Evolutionary conservation across 2,888 invertebrate species (phyloP).

Genomic region (Hirtodrosophila trivittata): DNA sequence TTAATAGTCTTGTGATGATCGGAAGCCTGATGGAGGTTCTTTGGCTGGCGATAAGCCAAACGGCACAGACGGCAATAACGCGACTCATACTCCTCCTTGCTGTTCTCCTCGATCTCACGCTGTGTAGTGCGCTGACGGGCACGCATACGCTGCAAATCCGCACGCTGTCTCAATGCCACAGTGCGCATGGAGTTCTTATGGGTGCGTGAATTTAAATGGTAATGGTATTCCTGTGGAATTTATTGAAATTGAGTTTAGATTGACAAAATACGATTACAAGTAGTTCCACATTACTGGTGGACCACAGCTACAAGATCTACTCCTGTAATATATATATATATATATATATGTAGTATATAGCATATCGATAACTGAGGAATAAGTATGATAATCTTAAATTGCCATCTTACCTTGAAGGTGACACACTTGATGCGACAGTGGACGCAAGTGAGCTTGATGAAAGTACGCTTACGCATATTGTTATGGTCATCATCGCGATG

Average conservation of each 20-base stretch:
- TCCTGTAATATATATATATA: no score
- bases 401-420: slow-evolving; percentile 88
- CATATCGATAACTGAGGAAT: no score
- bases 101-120: slow-evolving; percentile 90
- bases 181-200: slow-evolving; percentile 90
- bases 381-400: no score
- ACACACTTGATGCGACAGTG: slow-evolving; percentile 90
- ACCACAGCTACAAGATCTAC: no score
- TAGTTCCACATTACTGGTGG: no score
- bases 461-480: slow-evolving; percentile 81
- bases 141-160: slow-evolving; percentile 90
- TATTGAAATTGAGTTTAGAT: no score
- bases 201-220: slow-evolving; percentile 89
- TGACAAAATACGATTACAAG: no score
- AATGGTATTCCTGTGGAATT: slow-evolving; percentile 87
- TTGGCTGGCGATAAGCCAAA: slow-evolving; percentile 90
- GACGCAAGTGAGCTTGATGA: slow-evolving; percentile 90
- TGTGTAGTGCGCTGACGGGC: slow-evolving; percentile 91
- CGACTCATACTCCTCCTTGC: slow-evolving; percentile 86
- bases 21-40: slow-evolving; percentile 91
- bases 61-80: slow-evolving; percentile 91
- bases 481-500: slow-evolving; percentile 75
- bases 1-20: slow-evolving; percentile 93
- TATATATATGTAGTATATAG: no score
- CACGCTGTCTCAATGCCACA: slow-evolving; percentile 90